A percentile compares a stretch with the other conserved stretches of the same genome.
phyloP scores from a whole-genome alignment of 2,797 vertebrate species.

The Momotus momota region DNA sequence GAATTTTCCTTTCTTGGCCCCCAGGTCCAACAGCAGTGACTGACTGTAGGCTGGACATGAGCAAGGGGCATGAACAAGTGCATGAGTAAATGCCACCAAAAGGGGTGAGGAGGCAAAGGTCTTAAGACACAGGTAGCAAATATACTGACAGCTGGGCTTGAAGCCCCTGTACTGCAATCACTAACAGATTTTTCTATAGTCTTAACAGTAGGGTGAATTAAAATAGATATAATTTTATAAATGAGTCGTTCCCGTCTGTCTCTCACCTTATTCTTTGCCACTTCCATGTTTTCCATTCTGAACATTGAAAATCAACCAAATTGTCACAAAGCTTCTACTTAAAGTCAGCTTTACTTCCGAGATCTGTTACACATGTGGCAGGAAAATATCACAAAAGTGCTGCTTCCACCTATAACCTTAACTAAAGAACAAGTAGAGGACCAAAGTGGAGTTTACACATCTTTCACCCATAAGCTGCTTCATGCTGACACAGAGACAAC shows the following conservation, averaged over 20 bases:
- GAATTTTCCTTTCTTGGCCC: background rate
- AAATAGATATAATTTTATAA: background rate
- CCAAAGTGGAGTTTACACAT: background rate
- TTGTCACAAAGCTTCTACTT: background rate
- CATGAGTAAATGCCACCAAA: background rate
- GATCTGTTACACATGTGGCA: background rate
- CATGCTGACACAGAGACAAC: background rate
- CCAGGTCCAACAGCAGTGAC: background rate
- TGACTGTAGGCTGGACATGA: background rate
- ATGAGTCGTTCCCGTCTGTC: background rate
- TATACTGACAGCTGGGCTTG: accelerated
- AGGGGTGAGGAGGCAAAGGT: background rate
- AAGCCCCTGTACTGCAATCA: background rate
- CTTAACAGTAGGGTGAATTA: background rate
- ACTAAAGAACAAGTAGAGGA: background rate
- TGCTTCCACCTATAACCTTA: background rate
- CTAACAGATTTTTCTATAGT: background rate
- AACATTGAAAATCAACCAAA: background rate
- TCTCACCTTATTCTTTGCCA: background rate
- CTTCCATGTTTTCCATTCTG: background rate
- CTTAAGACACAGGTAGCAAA: background rate
- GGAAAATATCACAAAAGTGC: background rate
- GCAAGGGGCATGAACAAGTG: background rate
- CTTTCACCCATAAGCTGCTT: background rate
- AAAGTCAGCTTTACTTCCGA: background rate